Percentiles rank a stretch among this genome's conserved stretches.
These are phyloP conservation scores for Papilio glaucus DNA, from an alignment of 1,140 invertebrate species.

Conservation along the genomic window DNA sequence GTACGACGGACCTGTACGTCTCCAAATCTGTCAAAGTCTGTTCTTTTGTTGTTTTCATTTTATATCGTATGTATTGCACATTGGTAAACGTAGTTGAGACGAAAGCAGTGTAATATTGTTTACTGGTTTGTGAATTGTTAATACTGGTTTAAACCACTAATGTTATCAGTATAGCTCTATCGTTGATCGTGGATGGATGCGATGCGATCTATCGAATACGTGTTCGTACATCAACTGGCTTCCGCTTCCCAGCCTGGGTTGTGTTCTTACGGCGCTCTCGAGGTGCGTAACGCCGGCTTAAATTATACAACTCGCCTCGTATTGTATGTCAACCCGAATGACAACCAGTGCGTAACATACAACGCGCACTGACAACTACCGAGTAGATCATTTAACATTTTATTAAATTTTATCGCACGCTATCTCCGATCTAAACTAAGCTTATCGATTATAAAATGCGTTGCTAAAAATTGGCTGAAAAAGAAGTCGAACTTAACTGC, in stretches of 20 bases:
- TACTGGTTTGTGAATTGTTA: too few relatives aligned
- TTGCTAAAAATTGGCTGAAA: too few relatives aligned
- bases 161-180: not conserved
- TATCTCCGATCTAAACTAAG: not conserved
- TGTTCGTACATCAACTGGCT: not conserved
- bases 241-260: not conserved
- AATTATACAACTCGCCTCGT: slow-evolving; percentile 26
- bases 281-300: slow-evolving; percentile 11
- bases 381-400: slow-evolving; percentile 2
- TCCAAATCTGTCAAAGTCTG: too few relatives aligned
- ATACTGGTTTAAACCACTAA: not conserved
- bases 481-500: too few relatives aligned
- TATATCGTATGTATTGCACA: too few relatives aligned
- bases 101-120: too few relatives aligned
- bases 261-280: not conserved
- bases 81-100: too few relatives aligned
- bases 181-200: not conserved
- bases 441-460: too few relatives aligned
- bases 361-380: slow-evolving; percentile 37
- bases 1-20: too few relatives aligned
- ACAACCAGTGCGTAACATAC: slow-evolving; percentile 49
- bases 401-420: not conserved
- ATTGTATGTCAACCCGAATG: slow-evolving; percentile 32
- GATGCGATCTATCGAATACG: not conserved
- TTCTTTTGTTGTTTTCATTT: too few relatives aligned